Percentiles rank a stretch among this genome's conserved stretches.
Evolutionary conservation across 2,888 invertebrate genomes (phyloP).

Genomic region (Scelioninae gen. 2): DNA sequence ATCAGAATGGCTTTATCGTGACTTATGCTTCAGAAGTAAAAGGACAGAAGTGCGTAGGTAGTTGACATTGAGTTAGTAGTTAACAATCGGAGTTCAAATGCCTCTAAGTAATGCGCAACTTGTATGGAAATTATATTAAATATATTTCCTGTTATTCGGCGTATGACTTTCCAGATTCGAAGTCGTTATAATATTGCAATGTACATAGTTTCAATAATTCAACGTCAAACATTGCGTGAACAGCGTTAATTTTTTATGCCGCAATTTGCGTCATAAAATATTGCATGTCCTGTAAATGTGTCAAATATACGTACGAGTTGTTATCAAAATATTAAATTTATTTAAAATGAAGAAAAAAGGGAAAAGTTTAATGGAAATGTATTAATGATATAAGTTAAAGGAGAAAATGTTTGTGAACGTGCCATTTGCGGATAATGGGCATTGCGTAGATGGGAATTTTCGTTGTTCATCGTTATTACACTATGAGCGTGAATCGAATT

Average conservation of each 20-base stretch:
- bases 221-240: too few relatives aligned
- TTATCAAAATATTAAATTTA: too few relatives aligned
- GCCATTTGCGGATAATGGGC: slow-evolving; percentile 5
- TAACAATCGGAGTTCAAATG: slow-evolving; percentile 21
- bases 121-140: neutral
- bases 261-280: too few relatives aligned
- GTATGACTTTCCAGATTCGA: neutral
- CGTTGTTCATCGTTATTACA: slow-evolving; percentile 1
- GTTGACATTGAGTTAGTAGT: slow-evolving; percentile 34
- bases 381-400: too few relatives aligned
- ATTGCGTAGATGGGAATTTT: slow-evolving; percentile 7
- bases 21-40: slow-evolving; percentile 14
- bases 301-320: too few relatives aligned
- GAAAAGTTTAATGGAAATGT: too few relatives aligned
- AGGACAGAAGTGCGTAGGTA: neutral
- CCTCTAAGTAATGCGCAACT: slow-evolving; percentile 11
- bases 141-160: slow-evolving; percentile 7
- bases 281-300: too few relatives aligned
- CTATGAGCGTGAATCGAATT: slow-evolving; percentile 1
- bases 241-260: too few relatives aligned
- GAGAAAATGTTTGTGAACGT: neutral
- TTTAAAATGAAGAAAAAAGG: too few relatives aligned
- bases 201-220: too few relatives aligned
- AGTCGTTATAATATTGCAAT: neutral
- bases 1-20: neutral